Conservation (phyloP, 2,797 vertebrate species). For the Lerista edwardsae region DNA sequence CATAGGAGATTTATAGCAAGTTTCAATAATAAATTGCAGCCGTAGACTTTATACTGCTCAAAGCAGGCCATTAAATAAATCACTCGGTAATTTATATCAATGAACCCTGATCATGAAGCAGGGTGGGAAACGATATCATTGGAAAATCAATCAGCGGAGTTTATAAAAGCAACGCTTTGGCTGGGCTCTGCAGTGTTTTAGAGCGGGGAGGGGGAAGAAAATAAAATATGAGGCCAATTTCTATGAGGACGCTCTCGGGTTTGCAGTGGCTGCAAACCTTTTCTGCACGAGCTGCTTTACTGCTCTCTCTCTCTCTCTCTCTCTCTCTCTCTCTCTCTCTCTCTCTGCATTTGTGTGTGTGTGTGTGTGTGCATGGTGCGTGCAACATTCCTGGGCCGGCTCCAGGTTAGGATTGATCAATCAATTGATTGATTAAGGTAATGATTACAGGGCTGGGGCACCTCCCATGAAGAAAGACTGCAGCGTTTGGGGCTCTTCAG, state of each 20-base stretch:
- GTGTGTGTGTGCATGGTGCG: not conserved
- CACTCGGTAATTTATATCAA: slow-evolving; percentile 71
- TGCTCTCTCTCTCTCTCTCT: no score
- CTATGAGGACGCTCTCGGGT: not conserved
- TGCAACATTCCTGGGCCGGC: no score
- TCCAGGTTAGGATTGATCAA: no score
- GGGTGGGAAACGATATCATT: not conserved
- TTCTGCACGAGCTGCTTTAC: not conserved
- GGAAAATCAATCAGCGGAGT: slow-evolving; percentile 3
- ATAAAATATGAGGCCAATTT: slow-evolving; percentile 26
- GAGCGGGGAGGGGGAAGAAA: not conserved
- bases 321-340: no score
- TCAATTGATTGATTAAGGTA: no score
- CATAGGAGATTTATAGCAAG: not conserved
- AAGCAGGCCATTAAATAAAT: slow-evolving; percentile 68
- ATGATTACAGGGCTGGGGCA: no score
- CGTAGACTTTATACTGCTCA: slow-evolving; percentile 34
- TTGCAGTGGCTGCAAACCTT: not conserved
- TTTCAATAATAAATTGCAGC: slow-evolving; percentile 2
- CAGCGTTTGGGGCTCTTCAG: no score
- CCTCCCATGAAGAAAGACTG: no score
- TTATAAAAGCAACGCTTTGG: not conserved
- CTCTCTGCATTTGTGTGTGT: not conserved
- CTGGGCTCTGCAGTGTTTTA: not conserved
- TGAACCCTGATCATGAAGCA: slow-evolving; percentile 54